These are phyloP conservation scores for Leptopilina drosophilae DNA, from an alignment of 2,888 invertebrate genomes.

Conservation along the genomic window DNA sequence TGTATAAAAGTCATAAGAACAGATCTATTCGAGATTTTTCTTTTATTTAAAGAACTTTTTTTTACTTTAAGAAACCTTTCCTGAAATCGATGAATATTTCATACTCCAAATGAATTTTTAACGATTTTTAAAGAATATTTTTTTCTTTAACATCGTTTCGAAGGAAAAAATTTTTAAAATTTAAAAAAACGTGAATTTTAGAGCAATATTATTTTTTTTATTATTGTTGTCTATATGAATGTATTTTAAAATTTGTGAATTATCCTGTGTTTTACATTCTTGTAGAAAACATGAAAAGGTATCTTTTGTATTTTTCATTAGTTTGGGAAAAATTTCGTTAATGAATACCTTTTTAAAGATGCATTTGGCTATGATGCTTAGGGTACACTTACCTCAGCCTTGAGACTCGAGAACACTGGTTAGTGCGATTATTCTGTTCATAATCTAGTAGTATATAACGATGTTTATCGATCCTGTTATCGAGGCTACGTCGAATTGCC, in stretches of 20 bases:
- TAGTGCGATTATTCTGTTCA: slow-evolving; percentile 59
- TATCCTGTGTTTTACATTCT: too few relatives aligned
- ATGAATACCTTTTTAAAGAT: background rate
- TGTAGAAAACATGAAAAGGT: too few relatives aligned
- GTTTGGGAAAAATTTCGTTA: background rate
- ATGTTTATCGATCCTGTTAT: slow-evolving; percentile 75
- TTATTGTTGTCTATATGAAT: too few relatives aligned
- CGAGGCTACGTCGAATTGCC: slow-evolving; percentile 56
- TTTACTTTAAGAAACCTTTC: background rate
- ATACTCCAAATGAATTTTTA: too few relatives aligned
- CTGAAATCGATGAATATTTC: background rate
- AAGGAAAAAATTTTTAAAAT: too few relatives aligned
- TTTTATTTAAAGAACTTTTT: background rate
- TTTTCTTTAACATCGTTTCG: too few relatives aligned
- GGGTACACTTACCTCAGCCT: slow-evolving; percentile 50
- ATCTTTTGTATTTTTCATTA: background rate
- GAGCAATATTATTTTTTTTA: too few relatives aligned
- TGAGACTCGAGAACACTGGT: slow-evolving; percentile 54
- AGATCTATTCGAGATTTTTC: too few relatives aligned
- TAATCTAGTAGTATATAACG: slow-evolving; percentile 68
- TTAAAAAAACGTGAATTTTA: too few relatives aligned
- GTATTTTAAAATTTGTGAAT: too few relatives aligned
- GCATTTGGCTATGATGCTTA: background rate
- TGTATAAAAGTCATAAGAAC: background rate
- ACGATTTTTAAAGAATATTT: too few relatives aligned